Percentiles rank a stretch among this genome's conserved stretches.
Evolutionary conservation across 2,113 vertebrate genomes (phyloP).

Genomic region (Eleginops maclovinus): DNA sequence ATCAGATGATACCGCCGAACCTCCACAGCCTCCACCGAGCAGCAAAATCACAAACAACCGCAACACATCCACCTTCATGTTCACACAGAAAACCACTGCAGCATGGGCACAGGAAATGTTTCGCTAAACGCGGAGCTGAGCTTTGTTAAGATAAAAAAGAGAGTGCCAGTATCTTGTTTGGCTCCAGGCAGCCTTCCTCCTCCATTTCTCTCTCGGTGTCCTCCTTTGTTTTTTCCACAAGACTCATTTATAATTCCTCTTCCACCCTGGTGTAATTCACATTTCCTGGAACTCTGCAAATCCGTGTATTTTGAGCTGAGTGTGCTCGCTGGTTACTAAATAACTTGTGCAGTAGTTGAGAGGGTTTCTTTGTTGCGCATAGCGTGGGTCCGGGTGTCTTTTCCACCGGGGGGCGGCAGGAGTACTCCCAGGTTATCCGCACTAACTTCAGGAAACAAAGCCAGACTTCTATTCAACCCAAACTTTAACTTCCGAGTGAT

Average conservation of each 20-base stretch:
- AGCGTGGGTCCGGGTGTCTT: constrained; percentile 57
- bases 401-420: constrained; percentile 29
- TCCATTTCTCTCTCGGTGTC: constrained; percentile 66
- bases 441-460: constrained; percentile 57
- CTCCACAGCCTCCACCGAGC: constrained; percentile 45
- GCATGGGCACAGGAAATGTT: constrained; percentile 19
- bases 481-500: constrained; percentile 4
- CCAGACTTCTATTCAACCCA: not conserved
- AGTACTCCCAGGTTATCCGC: constrained; percentile 51
- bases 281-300: not conserved
- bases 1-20: constrained; percentile 56
- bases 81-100: constrained; percentile 36
- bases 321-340: constrained; percentile 1
- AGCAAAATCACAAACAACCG: constrained; percentile 68
- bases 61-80: constrained; percentile 75
- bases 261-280: constrained; percentile 8
- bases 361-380: constrained; percentile 69
- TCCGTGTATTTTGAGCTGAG: not conserved
- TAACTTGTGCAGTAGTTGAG: constrained; percentile 33
- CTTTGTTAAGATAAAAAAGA: constrained; percentile 36
- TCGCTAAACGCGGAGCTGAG: constrained; percentile 4
- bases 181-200: constrained; percentile 59
- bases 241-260: constrained; percentile 52
- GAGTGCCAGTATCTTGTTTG: constrained; percentile 45
- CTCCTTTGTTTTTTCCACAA: constrained; percentile 77